Evolutionary conservation across 2,113 vertebrate genomes (phyloP).

Genomic region (Castor canadensis): DNA sequence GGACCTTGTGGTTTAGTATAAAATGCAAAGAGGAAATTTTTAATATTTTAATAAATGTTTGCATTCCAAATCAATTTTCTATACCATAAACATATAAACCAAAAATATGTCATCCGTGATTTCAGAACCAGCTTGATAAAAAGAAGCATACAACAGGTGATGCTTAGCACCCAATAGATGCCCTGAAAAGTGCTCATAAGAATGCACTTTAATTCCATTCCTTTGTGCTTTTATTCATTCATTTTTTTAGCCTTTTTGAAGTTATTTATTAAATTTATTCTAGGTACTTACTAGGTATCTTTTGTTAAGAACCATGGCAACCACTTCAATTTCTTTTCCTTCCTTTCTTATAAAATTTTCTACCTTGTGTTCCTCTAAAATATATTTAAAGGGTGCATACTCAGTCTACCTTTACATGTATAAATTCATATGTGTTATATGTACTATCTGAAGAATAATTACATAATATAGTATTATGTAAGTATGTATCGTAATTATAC

Average conservation of each 20-base stretch:
- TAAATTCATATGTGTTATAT: too few relatives aligned
- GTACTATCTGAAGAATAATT: not conserved
- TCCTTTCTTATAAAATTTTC: not conserved
- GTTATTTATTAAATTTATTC: not conserved
- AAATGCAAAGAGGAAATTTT: not conserved
- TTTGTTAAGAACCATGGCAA: not conserved
- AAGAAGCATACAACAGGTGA: not conserved
- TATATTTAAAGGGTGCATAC: not conserved
- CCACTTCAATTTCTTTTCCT: not conserved
- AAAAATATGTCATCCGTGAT: not conserved
- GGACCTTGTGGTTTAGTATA: not conserved
- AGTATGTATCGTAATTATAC: not conserved
- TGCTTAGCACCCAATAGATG: not conserved
- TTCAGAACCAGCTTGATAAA: not conserved
- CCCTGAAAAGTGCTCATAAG: not conserved
- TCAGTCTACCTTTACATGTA: not conserved
- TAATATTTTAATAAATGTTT: not conserved
- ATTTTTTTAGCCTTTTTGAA: not conserved
- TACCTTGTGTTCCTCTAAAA: not conserved
- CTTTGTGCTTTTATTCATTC: not conserved
- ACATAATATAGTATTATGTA: not conserved
- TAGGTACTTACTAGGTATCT: not conserved
- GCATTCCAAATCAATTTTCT: not conserved
- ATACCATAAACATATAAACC: not conserved
- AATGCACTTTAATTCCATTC: not conserved